These are phyloP conservation scores for Drosophila nr. medialis DNA, from an alignment of 2,888 invertebrate species.

Conservation along the genomic window DNA sequence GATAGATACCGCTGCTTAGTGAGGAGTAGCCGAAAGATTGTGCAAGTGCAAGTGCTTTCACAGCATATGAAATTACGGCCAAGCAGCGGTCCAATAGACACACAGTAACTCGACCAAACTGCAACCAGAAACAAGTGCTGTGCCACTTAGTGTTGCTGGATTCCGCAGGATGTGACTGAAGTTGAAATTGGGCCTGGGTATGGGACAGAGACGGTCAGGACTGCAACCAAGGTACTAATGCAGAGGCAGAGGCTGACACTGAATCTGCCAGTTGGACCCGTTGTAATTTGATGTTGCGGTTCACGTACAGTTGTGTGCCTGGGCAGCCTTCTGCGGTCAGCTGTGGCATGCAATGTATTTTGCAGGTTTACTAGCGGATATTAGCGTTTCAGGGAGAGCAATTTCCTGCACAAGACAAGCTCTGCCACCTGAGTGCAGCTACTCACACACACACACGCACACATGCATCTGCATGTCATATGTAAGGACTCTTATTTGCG, in stretches of 20 bases:
- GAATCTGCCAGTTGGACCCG: conserved; percentile 20
- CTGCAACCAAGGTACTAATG: not conserved
- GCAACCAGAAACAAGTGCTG: conserved; percentile 3
- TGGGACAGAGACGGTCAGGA: not conserved
- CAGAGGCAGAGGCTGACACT: not conserved
- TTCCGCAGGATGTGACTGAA: not conserved
- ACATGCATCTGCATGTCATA: not conserved
- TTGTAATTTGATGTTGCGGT: conserved; percentile 73
- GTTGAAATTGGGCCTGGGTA: not conserved
- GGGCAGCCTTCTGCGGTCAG: conserved; percentile 53
- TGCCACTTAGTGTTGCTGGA: conserved; percentile 4
- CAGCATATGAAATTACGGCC: conserved; percentile 66
- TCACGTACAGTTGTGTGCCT: conserved; percentile 47
- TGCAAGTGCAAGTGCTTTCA: conserved; percentile 65
- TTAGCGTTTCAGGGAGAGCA: conserved; percentile 36
- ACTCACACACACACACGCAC: not conserved
- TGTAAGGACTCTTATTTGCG: conserved; percentile 34
- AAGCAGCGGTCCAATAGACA: conserved; percentile 10
- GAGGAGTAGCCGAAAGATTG: conserved; percentile 57
- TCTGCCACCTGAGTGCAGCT: conserved; percentile 2
- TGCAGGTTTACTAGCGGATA: conserved; percentile 36
- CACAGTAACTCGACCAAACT: not conserved
- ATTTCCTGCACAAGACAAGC: conserved; percentile 48
- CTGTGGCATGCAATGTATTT: conserved; percentile 28
- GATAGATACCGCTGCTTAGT: conserved; percentile 72